Conservation (phyloP, 2,888 invertebrate species). For the Tiliacea citrago region DNA sequence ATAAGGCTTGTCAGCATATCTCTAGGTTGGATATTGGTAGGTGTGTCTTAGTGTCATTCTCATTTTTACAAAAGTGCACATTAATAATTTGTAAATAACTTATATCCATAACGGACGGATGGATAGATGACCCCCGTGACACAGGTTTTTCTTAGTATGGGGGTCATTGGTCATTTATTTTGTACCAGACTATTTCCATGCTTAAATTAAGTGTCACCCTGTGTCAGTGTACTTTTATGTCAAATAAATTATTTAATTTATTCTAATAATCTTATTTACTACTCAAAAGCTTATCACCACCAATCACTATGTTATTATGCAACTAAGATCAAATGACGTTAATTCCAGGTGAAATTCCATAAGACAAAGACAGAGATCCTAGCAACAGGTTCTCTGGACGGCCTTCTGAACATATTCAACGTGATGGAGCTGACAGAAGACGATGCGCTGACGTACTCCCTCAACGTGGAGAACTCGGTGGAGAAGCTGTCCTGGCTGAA, state of each 20-base stretch:
- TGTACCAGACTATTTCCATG: no score
- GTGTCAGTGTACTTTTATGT: no score
- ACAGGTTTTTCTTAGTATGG: no score
- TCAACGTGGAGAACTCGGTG: slow-evolving; percentile 95
- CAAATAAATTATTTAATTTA: no score
- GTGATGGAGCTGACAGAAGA: slow-evolving; percentile 94
- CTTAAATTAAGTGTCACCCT: no score
- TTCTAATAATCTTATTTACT: background rate
- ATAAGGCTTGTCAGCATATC: background rate
- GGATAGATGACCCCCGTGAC: no score
- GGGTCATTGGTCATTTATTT: no score
- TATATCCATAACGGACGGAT: no score
- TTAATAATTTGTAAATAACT: no score
- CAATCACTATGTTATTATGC: background rate
- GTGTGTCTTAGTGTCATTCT: background rate
- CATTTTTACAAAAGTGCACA: no score
- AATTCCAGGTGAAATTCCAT: slow-evolving; percentile 93
- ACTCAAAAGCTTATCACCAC: background rate
- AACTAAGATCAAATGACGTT: background rate
- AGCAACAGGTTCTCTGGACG: slow-evolving; percentile 95
- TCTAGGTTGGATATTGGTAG: background rate
- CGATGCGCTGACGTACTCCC: slow-evolving; percentile 94
- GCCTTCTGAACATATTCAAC: slow-evolving; percentile 96
- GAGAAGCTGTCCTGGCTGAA: slow-evolving; percentile 91
- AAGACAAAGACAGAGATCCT: slow-evolving; percentile 92